Evolutionary conservation across 2,113 vertebrate species (phyloP).

Genomic region (Lepus timidus): DNA sequence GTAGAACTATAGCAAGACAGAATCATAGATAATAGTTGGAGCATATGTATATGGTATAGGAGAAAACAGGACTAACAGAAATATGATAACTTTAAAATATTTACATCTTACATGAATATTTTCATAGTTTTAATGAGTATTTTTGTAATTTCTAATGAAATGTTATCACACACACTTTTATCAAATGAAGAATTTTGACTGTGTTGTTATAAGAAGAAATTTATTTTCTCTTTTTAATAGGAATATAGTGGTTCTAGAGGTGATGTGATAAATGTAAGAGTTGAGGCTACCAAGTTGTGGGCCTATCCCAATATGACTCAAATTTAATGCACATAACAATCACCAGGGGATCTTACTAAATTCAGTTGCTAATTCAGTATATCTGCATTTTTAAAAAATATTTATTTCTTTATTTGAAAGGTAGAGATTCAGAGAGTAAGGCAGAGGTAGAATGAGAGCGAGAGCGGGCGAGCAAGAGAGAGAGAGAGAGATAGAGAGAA

Average conservation of each 20-base stretch:
- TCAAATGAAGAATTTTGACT: not conserved
- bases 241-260: not conserved
- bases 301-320: not conserved
- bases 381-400: not conserved
- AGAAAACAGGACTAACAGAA: not conserved
- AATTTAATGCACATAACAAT: not conserved
- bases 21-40: not conserved
- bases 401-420: no score
- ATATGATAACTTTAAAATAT: not conserved
- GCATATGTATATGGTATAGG: not conserved
- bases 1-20: not conserved
- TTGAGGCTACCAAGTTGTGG: not conserved
- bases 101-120: not conserved
- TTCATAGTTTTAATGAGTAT: no score
- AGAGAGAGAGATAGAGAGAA: no score
- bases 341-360: not conserved
- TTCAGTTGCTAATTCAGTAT: not conserved
- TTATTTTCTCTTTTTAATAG: constrained; percentile 48
- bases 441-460: no score
- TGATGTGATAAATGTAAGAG: not conserved
- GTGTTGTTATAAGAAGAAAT: not conserved
- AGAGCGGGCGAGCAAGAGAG: no score
- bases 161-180: not conserved
- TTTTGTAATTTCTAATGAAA: not conserved
- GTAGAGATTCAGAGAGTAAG: no score